A percentile compares a stretch with the other conserved stretches of the same genome.
Conservation (phyloP, 2,797 vertebrate genomes). For the Onychomys arenicola region DNA sequence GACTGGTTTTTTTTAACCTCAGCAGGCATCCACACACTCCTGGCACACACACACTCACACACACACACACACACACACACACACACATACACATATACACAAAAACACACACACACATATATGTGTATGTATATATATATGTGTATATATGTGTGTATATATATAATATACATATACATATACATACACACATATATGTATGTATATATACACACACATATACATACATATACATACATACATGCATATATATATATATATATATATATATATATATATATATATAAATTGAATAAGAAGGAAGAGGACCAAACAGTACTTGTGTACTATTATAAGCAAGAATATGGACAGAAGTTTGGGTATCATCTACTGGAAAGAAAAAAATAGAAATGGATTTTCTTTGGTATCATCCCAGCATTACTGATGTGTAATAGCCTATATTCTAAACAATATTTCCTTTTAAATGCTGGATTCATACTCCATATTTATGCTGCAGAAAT, state of each 20-base stretch:
- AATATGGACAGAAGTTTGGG: neutral
- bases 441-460: neutral
- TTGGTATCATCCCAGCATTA: neutral
- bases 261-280: no score
- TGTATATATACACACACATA: no score
- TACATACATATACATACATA: no score
- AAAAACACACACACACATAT: neutral
- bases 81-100: neutral
- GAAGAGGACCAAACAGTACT: neutral
- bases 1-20: neutral
- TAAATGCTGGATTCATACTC: neutral
- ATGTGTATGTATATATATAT: no score
- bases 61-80: neutral
- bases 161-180: no score
- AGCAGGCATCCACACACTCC: neutral
- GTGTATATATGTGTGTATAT: no score
- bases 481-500: neutral
- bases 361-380: neutral
- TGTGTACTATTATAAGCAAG: neutral
- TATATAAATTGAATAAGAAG: neutral
- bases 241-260: no score
- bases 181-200: no score
- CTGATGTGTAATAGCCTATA: neutral
- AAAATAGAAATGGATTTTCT: neutral
- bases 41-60: neutral